Percentiles rank a stretch among this genome's conserved stretches.
These are phyloP conservation scores for Kryptolebias ocellatus DNA, from an alignment of 2,797 vertebrate genomes.

Conservation along the genomic window DNA sequence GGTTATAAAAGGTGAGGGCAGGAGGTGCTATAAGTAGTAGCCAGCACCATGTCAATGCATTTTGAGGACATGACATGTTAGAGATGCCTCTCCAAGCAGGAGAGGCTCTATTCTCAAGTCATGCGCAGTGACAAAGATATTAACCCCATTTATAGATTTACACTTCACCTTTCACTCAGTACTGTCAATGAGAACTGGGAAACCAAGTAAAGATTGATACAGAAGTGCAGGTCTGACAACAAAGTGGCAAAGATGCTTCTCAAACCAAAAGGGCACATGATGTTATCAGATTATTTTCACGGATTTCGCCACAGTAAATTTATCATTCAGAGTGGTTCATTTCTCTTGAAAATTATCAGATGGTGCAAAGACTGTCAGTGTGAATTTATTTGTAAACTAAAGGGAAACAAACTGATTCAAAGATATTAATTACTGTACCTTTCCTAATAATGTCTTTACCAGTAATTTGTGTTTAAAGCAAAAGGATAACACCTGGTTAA, in stretches of 20 bases:
- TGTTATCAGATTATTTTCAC: not conserved
- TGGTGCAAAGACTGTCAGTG: constrained; percentile 7
- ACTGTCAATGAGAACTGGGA: constrained; percentile 3
- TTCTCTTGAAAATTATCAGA: constrained; percentile 25
- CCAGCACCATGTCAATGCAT: not conserved
- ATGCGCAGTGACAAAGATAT: too few relatives aligned
- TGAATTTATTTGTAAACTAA: not conserved
- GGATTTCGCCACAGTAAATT: not conserved
- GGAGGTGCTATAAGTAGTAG: not conserved
- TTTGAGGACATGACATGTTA: not conserved
- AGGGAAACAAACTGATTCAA: not conserved
- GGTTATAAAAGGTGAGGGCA: constrained; percentile 56
- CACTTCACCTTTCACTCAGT: not conserved
- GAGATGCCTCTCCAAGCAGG: too few relatives aligned
- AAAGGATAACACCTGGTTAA: too few relatives aligned
- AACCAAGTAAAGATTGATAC: not conserved
- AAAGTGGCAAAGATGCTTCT: not conserved
- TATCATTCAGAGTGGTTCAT: not conserved
- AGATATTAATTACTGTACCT: too few relatives aligned
- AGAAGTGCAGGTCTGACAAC: not conserved
- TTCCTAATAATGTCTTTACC: too few relatives aligned
- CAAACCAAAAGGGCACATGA: not conserved
- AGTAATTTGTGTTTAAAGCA: too few relatives aligned
- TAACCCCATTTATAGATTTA: too few relatives aligned
- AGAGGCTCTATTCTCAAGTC: too few relatives aligned